Conservation (phyloP, 2,113 vertebrate genomes). For the Sprattus sprattus region DNA sequence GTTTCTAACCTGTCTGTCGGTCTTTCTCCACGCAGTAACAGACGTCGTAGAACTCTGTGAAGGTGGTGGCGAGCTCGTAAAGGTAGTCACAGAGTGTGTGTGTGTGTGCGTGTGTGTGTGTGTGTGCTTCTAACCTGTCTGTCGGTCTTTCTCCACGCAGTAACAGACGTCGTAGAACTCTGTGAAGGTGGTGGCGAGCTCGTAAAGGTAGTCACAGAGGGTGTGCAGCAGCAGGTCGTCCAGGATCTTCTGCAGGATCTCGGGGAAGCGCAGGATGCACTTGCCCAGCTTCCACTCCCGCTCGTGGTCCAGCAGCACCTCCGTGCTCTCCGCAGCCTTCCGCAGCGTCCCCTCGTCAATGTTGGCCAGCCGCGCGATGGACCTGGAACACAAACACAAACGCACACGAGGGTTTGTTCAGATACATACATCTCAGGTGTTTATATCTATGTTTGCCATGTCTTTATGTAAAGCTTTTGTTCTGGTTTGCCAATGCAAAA, state of each 20-base stretch:
- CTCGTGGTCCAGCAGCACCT: conserved; percentile 86
- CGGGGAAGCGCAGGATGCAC: conserved; percentile 90
- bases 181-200: conserved; percentile 95
- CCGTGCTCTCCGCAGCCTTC: conserved; percentile 78
- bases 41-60: conserved; percentile 97
- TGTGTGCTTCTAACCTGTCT: conserved; percentile 78
- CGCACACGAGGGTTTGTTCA: no score
- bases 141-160: conserved; percentile 94
- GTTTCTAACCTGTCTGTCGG: conserved; percentile 89
- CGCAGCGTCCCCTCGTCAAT: conserved; percentile 78
- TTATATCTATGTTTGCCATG: no score
- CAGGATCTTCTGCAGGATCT: conserved; percentile 91
- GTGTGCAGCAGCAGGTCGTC: conserved; percentile 92
- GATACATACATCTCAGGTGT: no score
- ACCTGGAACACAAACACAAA: conserved; percentile 64
- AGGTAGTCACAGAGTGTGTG: conserved; percentile 94
- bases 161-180: conserved; percentile 99
- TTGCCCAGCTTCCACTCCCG: conserved; percentile 96
- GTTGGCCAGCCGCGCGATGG: conserved; percentile 88
- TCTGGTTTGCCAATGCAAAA: no score
- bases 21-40: conserved; percentile 99
- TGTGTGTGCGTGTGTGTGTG: background rate
- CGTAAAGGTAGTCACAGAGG: conserved; percentile 94
- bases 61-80: conserved; percentile 95
- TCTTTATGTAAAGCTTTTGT: no score